A percentile compares a stretch with the other conserved stretches of the same genome.
These are phyloP conservation scores for Actenoides lindsayi DNA, from an alignment of 2,113 vertebrate genomes.

Conservation along the genomic window DNA sequence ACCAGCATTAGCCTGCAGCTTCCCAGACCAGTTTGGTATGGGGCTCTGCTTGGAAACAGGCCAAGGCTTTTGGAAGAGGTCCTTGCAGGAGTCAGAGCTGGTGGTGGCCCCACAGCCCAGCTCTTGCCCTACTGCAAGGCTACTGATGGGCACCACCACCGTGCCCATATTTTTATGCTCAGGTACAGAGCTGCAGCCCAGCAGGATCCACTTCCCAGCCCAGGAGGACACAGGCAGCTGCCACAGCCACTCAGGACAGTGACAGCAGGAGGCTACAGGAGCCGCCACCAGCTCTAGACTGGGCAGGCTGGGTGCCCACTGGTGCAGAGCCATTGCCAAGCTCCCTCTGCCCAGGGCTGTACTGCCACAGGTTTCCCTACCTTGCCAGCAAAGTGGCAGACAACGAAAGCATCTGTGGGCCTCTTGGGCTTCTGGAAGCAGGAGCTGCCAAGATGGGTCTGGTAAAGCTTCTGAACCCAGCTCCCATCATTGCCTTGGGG, in stretches of 20 bases:
- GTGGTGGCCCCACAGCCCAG: neutral
- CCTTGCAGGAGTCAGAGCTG: neutral
- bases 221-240: too few relatives aligned
- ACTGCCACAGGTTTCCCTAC: constrained; percentile 26
- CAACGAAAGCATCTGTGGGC: constrained; percentile 73
- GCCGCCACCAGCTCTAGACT: neutral
- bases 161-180: neutral
- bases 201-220: neutral
- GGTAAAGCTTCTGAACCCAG: constrained; percentile 82
- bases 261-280: neutral
- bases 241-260: neutral
- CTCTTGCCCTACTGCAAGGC: neutral
- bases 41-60: neutral
- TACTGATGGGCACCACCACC: neutral
- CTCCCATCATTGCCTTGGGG: constrained; percentile 81
- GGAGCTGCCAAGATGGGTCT: constrained; percentile 66
- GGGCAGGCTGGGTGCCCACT: neutral
- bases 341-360: neutral
- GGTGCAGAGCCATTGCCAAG: fast-evolving
- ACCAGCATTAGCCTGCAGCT: neutral
- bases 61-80: neutral
- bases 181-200: neutral
- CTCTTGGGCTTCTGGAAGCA: constrained; percentile 80
- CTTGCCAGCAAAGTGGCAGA: constrained; percentile 82
- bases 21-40: neutral